phyloP scores from a whole-genome alignment of 2,888 invertebrate genomes.

The Dione juno region DNA sequence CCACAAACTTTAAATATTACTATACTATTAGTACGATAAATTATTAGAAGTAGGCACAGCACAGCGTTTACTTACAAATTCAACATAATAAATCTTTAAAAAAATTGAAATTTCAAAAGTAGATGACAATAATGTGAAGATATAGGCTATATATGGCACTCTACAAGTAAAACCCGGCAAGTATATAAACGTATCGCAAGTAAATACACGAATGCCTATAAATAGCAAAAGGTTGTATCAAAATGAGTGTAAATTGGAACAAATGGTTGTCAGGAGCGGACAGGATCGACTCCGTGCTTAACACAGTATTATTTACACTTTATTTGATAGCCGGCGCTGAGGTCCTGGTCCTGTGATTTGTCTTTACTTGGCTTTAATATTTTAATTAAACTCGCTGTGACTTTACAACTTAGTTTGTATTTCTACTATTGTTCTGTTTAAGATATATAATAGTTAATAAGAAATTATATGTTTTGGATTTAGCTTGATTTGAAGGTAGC shows the following conservation, averaged over 20 bases:
- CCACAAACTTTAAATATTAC: too few relatives aligned
- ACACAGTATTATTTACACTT: constrained; percentile 28
- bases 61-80: too few relatives aligned
- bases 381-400: constrained; percentile 18
- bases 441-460: too few relatives aligned
- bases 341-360: constrained; percentile 9
- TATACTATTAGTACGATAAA: too few relatives aligned
- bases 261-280: constrained; percentile 29
- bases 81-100: too few relatives aligned
- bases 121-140: too few relatives aligned
- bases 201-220: constrained; percentile 15
- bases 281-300: constrained; percentile 23
- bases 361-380: constrained; percentile 20
- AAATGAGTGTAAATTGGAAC: constrained; percentile 39
- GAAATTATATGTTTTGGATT: too few relatives aligned
- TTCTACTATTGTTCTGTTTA: not conserved
- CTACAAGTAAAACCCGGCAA: too few relatives aligned
- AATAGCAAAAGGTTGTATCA: constrained; percentile 31
- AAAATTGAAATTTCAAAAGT: too few relatives aligned
- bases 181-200: not conserved
- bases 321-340: constrained; percentile 13
- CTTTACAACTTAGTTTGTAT: constrained; percentile 1
- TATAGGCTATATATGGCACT: too few relatives aligned
- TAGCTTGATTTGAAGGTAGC: too few relatives aligned
- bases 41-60: too few relatives aligned